Evolutionary conservation across 2,797 vertebrate genomes (phyloP).

Genomic region (Champsocephalus gunnari): DNA sequence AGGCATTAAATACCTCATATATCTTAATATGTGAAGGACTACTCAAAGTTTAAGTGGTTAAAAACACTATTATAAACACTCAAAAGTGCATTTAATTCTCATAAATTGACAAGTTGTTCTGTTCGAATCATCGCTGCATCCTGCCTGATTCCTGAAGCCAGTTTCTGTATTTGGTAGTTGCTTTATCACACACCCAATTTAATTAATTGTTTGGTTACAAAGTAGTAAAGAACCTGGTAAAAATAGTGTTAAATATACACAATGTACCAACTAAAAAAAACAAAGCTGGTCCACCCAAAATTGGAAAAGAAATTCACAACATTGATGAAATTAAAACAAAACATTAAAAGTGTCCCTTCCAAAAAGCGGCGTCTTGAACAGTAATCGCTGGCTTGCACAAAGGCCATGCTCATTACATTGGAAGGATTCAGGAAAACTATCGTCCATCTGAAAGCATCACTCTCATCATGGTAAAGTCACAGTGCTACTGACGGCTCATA

Average conservation of each 20-base stretch:
- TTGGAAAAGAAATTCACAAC: constrained; percentile 7
- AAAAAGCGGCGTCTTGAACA: background rate
- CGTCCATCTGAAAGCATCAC: constrained; percentile 27
- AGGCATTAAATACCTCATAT: constrained; percentile 20
- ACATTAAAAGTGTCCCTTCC: background rate
- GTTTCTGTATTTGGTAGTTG: constrained; percentile 45
- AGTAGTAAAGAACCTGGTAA: constrained; percentile 16
- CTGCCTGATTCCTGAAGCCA: constrained; percentile 1
- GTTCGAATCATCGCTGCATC: background rate
- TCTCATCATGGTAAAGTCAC: constrained; percentile 59
- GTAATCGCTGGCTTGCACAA: constrained; percentile 9
- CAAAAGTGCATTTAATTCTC: constrained; percentile 42
- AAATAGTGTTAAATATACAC: constrained; percentile 18
- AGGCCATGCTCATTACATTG: constrained; percentile 19
- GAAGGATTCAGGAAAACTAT: constrained; percentile 16
- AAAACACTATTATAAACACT: constrained; percentile 23
- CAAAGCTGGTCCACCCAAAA: background rate
- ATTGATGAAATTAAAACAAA: constrained; percentile 9
- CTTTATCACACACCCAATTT: constrained; percentile 2
- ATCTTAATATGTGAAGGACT: constrained; percentile 11
- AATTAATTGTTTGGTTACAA: constrained; percentile 40
- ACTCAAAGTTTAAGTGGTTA: constrained; percentile 56
- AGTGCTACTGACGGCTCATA: constrained; percentile 73
- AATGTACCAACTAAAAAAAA: constrained; percentile 4
- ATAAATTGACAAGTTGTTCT: background rate